Base-by-base conservation (phyloP, 37 sponge, comb jelly and placozoan species). In the Aplysina aerophoba region DNA sequence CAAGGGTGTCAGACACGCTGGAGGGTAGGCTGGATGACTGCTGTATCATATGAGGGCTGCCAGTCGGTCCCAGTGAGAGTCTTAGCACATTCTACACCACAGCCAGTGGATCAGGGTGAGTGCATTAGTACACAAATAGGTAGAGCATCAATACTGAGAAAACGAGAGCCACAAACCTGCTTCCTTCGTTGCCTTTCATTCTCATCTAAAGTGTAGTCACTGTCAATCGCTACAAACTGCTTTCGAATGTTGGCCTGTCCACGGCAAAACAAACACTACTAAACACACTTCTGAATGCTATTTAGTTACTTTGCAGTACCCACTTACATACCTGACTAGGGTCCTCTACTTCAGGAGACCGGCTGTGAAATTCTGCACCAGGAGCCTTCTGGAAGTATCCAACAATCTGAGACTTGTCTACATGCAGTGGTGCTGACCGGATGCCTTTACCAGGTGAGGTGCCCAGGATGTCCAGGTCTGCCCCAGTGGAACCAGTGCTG, bases 281-380 rank as follows among this genome's bases (percentile, higher is more conserved):
- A 44, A 44, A 44, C 6, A 11, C 6, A 44, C 50, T 11, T 44
- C 50, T 11, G 3, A 44, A 11, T 44, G 3, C 50, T 11, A 44
- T 11, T 44, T 11, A 44, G 50, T 8, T 11, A 8, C 6, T 44
- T 11, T 8, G 8, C 8, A 44, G 8, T 8, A 44, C 6, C 50
- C 50, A 44, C n/a, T n/a, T n/a, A n/a, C 50, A 44, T 8, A 44
- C 50, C 50, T 44, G 50, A 44, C 6, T 44, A 8, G 50, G 50
- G 50, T 89, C 90, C 1, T 93, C 91, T 59, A 87, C 88, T 24
- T 80, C 87, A 30, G 87, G 55, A 16, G 86, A 85, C 33, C 62
- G 82, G 31, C 91, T 90, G 84, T 82, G 87, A 54, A 93, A 89
- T 74, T 90, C 94, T 50, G 94, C 91, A 13, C 94, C 94, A 15